Evolutionary conservation across 1,140 invertebrate species (phyloP).

Genomic region (Zaprionus ornatus): DNA sequence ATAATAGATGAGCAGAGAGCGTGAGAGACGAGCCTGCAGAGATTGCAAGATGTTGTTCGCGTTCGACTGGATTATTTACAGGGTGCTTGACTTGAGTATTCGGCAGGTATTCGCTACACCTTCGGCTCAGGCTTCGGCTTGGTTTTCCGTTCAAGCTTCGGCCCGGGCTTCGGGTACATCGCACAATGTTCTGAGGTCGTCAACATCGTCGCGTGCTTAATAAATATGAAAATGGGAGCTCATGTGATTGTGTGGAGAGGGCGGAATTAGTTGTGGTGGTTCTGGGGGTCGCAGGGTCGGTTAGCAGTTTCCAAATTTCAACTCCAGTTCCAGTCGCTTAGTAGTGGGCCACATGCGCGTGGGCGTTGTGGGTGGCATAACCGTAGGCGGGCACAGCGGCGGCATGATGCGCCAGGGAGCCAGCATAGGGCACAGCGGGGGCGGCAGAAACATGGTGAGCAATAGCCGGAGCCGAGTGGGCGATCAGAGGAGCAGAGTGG

Average conservation of each 20-base stretch:
- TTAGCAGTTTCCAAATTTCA: background rate
- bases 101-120: constrained; percentile 42
- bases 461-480: constrained; percentile 59
- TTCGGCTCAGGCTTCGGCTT: background rate
- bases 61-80: constrained; percentile 47
- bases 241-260: constrained; percentile 86
- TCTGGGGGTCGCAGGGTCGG: constrained; percentile 16
- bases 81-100: constrained; percentile 87
- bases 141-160: constrained; percentile 87
- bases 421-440: constrained; percentile 65
- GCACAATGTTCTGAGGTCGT: constrained; percentile 85
- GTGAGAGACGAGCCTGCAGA: constrained; percentile 22
- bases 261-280: constrained; percentile 84
- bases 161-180: constrained; percentile 94
- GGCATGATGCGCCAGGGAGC: constrained; percentile 75
- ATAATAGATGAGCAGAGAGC: constrained; percentile 23
- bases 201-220: constrained; percentile 94
- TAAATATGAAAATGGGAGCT: constrained; percentile 94
- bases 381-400: constrained; percentile 68
- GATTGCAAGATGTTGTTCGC: background rate
- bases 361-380: constrained; percentile 73
- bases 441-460: constrained; percentile 76
- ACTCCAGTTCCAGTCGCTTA: constrained; percentile 38
- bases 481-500: constrained; percentile 58
- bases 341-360: constrained; percentile 78